phyloP scores from a whole-genome alignment of 2,797 vertebrate genomes.

The Labeo calbasu region DNA sequence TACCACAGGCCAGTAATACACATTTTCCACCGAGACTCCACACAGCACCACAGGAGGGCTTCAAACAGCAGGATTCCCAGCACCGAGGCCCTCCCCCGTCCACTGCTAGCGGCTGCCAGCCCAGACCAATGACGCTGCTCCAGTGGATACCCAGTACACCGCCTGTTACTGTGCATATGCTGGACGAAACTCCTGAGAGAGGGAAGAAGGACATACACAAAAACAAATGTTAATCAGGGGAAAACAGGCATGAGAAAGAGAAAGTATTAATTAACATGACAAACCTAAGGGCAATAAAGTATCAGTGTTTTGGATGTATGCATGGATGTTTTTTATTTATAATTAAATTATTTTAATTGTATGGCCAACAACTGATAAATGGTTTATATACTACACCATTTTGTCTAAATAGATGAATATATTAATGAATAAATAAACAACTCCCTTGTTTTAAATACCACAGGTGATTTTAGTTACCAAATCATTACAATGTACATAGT shows the following conservation, averaged over 20 bases:
- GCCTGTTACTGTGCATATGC: conserved; percentile 76
- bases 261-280: not conserved
- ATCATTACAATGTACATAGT: not conserved
- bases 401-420: not conserved
- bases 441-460: not conserved
- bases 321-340: not conserved
- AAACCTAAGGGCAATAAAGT: not conserved
- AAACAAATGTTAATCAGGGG: conserved; percentile 20
- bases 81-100: conserved; percentile 73
- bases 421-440: no score
- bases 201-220: conserved; percentile 19
- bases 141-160: conserved; percentile 80
- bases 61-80: conserved; percentile 86
- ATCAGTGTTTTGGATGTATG: not conserved
- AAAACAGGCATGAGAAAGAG: not conserved
- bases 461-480: not conserved
- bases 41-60: conserved; percentile 83
- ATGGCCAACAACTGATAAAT: not conserved
- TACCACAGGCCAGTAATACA: conserved; percentile 84
- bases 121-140: conserved; percentile 72
- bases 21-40: conserved; percentile 90
- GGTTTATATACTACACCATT: not conserved
- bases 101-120: conserved; percentile 74
- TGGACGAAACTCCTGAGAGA: conserved; percentile 61
- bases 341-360: not conserved